Percentiles rank a stretch among this genome's conserved stretches.
Evolutionary conservation across 2,888 invertebrate genomes (phyloP).

Genomic region (Cyaniris semiargus): DNA sequence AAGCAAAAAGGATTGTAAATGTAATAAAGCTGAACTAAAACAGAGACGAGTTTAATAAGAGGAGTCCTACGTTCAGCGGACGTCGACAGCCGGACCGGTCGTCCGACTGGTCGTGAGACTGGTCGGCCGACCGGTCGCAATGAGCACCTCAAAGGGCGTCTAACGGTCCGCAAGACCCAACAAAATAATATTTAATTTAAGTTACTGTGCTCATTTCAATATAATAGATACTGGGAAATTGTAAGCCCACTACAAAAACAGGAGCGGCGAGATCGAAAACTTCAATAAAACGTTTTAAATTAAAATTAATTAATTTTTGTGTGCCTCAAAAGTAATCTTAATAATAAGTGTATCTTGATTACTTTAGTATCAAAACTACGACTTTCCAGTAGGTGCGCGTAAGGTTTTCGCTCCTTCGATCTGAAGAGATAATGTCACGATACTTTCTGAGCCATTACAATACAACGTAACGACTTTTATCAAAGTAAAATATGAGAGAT

Average conservation of each 20-base stretch:
- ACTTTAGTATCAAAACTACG: neutral
- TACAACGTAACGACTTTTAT: too few relatives aligned
- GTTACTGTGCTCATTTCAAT: constrained; percentile 26
- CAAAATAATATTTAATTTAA: constrained; percentile 31
- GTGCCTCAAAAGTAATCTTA: neutral
- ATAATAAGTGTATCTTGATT: too few relatives aligned
- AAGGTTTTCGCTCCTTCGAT: too few relatives aligned
- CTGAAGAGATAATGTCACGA: too few relatives aligned
- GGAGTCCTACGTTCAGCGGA: neutral
- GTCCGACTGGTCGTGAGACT: neutral
- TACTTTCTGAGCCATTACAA: too few relatives aligned
- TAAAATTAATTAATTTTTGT: neutral
- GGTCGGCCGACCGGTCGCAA: neutral
- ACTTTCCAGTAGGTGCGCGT: too few relatives aligned
- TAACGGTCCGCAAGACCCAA: neutral
- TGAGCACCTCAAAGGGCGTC: constrained; percentile 20
- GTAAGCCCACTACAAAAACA: neutral
- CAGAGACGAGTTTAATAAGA: constrained; percentile 4
- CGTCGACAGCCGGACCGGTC: neutral
- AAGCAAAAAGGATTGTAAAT: constrained; percentile 16
- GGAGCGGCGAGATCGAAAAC: neutral
- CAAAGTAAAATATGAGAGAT: too few relatives aligned
- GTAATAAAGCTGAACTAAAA: constrained; percentile 14
- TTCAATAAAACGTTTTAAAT: neutral
- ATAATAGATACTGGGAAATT: constrained; percentile 23